Percentiles rank a stretch among this genome's conserved stretches.
Evolutionary conservation across 2,797 vertebrate genomes (phyloP).

Genomic region (Myioborus melanocephalus): DNA sequence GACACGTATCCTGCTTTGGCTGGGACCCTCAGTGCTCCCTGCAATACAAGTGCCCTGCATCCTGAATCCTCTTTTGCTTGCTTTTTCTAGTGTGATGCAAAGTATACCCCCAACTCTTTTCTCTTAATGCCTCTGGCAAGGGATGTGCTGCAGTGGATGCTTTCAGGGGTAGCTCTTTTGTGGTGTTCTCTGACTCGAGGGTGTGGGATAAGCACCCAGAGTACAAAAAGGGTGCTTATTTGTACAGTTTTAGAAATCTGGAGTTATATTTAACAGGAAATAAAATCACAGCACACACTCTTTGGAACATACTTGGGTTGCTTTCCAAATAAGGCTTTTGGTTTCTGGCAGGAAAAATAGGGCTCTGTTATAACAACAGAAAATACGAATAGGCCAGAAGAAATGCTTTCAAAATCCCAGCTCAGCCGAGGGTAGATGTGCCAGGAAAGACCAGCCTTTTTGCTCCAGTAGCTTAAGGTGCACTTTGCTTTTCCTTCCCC

Average conservation of each 20-base stretch:
- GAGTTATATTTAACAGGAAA: conserved; percentile 32
- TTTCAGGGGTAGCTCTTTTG: background rate
- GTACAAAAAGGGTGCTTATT: background rate
- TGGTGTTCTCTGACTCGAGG: background rate
- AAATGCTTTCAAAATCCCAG: conserved; percentile 25
- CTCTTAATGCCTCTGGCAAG: background rate
- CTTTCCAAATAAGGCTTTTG: conserved; percentile 34
- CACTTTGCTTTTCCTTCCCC: background rate
- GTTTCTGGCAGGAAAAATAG: conserved; percentile 22
- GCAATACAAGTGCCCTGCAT: background rate
- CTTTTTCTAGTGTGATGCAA: background rate
- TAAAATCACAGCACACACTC: background rate
- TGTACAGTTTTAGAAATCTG: conserved; percentile 1
- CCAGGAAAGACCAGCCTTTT: background rate
- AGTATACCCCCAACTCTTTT: background rate
- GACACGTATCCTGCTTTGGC: background rate
- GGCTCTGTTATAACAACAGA: conserved; percentile 5
- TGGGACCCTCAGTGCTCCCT: background rate
- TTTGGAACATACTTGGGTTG: conserved; percentile 1
- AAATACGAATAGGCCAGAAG: conserved; percentile 4
- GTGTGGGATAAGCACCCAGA: background rate
- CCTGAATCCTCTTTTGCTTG: background rate
- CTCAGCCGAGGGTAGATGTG: background rate
- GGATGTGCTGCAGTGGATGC: background rate
- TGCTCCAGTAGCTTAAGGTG: background rate